Percentiles rank a stretch among this genome's conserved stretches.
These are phyloP conservation scores for Betta splendens DNA, from an alignment of 2,797 vertebrate species.

Conservation along the genomic window DNA sequence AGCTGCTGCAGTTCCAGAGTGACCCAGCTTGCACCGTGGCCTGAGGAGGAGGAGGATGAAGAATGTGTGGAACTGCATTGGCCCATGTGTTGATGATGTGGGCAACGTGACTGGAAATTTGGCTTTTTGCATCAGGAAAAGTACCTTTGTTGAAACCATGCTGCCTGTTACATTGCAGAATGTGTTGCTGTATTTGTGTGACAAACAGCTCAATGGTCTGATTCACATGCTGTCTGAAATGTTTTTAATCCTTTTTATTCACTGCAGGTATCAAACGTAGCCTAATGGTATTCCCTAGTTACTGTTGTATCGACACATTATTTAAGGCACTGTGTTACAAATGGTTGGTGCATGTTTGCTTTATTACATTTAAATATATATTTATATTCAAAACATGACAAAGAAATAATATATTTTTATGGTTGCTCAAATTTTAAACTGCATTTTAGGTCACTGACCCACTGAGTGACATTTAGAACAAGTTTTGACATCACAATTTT, in stretches of 20 bases:
- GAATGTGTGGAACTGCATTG: constrained; percentile 64
- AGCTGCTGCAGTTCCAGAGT: constrained; percentile 77
- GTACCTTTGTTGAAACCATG: constrained; percentile 74
- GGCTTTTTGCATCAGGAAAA: constrained; percentile 70
- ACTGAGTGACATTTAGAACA: constrained; percentile 61
- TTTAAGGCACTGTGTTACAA: constrained; percentile 86
- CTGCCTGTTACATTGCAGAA: constrained; percentile 79
- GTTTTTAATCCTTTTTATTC: constrained; percentile 77
- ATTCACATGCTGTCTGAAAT: constrained; percentile 74
- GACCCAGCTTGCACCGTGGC: constrained; percentile 39
- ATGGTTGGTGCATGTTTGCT: constrained; percentile 89
- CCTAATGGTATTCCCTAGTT: constrained; percentile 68
- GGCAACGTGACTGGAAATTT: constrained; percentile 60
- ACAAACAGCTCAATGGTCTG: constrained; percentile 61
- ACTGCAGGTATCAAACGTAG: constrained; percentile 71
- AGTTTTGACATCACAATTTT: constrained; percentile 50
- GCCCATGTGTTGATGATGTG: constrained; percentile 45
- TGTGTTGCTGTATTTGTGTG: constrained; percentile 73
- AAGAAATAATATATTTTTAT: constrained; percentile 99
- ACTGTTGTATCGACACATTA: constrained; percentile 69
- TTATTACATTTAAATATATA: constrained; percentile 89
- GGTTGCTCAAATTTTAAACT: constrained; percentile 78
- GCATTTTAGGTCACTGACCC: constrained; percentile 70
- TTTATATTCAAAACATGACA: constrained; percentile 93
- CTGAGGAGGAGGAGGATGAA: constrained; percentile 49